Evolutionary conservation across 2,888 invertebrate species (phyloP), one percentile per base, ranked within the genome.

Genomic region (Heterodera filipjevi): DNA sequence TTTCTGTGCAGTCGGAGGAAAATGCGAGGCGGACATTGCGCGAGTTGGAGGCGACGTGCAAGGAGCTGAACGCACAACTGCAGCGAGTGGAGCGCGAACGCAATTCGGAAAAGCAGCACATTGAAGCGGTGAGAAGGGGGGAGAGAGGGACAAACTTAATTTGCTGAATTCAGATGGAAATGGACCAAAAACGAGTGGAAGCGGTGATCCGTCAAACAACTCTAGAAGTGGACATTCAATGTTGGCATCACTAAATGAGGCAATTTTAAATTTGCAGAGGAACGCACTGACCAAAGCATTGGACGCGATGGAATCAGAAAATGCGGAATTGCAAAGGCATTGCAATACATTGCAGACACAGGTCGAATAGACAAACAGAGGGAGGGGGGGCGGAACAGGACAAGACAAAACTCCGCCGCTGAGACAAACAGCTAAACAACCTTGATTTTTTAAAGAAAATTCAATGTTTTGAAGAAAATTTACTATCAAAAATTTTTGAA

Each of bases 121-220:
- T 66, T 10, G 74, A 78, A 32, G 74, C 78, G 14, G 75, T 76
- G n/a, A 35, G 66, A 6, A 10, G 10, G 39, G 39, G 39, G 39
- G 39, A 10, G n/a, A 53, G n/a, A 27, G 59, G 59, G 27, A n/a
- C 27, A 72, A n/a, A n/a, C 59, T 44, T n/a, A 72, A 22, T n/a
- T 39, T 16, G 6, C 16, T 19, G 16, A 19, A 59, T 78, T 46
- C 46, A 79, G 79, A 39, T 79, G 71, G 78, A 78, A 35, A 78
- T 78, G 78, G 79, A 79, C 46, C 64, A 66, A 19, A 49, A 68
- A 8, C 53, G 79, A 14, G 70, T 76, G 27, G 79, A 79, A 27
- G 79, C 70, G 30, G 71, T 79, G 39, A 73, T 79, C 22, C 64
- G 79, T 33, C 79, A 79, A 49, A 79, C 79, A 44, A 79, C 79